These are phyloP conservation scores for Steinernema feltiae DNA, from an alignment of 1,140 invertebrate species.

Conservation along the genomic window DNA sequence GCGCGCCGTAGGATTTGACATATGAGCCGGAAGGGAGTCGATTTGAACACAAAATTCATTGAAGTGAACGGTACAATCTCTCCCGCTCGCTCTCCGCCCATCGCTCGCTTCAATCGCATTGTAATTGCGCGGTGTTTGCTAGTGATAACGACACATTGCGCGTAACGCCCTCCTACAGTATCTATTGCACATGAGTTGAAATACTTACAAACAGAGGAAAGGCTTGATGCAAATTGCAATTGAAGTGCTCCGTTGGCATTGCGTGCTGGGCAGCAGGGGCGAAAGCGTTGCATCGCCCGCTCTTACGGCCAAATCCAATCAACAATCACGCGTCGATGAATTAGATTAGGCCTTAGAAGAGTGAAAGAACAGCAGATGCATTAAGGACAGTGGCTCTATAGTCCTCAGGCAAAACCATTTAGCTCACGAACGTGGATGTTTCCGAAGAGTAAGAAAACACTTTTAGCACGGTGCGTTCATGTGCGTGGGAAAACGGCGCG, in stretches of 20 bases:
- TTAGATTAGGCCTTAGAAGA: background rate
- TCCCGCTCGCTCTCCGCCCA: background rate
- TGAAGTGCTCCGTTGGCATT: too few relatives aligned
- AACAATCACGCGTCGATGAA: constrained; percentile 7
- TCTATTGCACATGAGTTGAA: too few relatives aligned
- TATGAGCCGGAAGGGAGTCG: too few relatives aligned
- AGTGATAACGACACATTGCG: background rate
- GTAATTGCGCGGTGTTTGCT: background rate
- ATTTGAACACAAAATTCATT: too few relatives aligned
- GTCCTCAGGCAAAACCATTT: background rate
- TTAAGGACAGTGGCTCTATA: constrained; percentile 1
- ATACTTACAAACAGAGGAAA: too few relatives aligned
- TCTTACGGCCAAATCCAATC: background rate
- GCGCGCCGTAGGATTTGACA: too few relatives aligned
- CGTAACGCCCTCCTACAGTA: background rate
- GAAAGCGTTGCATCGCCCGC: background rate
- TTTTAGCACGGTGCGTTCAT: background rate
- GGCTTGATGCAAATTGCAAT: too few relatives aligned
- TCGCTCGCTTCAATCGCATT: background rate
- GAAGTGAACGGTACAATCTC: too few relatives aligned
- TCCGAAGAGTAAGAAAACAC: background rate
- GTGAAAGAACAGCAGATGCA: background rate
- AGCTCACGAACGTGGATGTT: background rate
- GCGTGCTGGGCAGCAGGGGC: background rate
- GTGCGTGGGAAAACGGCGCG: background rate